Evolutionary conservation across 2,888 invertebrate species (phyloP).

Genomic region (Rhimphoctona megacephalus): DNA sequence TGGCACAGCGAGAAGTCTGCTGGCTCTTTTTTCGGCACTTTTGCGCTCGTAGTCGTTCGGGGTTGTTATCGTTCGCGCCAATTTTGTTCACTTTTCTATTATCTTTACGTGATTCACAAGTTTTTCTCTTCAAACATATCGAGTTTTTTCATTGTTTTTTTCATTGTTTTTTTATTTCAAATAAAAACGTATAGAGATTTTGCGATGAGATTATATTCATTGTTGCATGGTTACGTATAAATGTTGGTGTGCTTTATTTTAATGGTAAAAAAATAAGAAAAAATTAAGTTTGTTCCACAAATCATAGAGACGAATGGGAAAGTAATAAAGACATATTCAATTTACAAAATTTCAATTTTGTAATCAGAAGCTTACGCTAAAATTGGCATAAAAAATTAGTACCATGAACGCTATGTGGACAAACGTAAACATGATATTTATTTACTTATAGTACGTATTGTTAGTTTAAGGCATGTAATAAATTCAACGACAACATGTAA

Average conservation of each 20-base stretch:
- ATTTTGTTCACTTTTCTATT: neutral
- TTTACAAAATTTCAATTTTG: no score
- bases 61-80: neutral
- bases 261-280: neutral
- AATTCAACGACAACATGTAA: no score
- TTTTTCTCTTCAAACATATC: neutral
- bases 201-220: neutral
- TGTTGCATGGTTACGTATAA: neutral
- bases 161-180: neutral
- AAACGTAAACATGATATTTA: no score
- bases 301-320: neutral
- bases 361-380: no score
- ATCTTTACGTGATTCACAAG: neutral
- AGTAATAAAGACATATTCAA: no score
- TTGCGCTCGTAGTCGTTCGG: neutral
- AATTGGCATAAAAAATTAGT: no score
- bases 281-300: neutral
- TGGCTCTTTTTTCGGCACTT: slow-evolving; percentile 19
- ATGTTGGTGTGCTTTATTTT: neutral
- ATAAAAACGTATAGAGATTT: neutral
- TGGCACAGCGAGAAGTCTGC: slow-evolving; percentile 1
- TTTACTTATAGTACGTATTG: no score
- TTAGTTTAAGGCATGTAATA: no score
- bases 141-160: neutral
- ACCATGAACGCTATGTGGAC: no score